Conservation (phyloP, 2,113 vertebrate species). For the Pan paniscus region DNA sequence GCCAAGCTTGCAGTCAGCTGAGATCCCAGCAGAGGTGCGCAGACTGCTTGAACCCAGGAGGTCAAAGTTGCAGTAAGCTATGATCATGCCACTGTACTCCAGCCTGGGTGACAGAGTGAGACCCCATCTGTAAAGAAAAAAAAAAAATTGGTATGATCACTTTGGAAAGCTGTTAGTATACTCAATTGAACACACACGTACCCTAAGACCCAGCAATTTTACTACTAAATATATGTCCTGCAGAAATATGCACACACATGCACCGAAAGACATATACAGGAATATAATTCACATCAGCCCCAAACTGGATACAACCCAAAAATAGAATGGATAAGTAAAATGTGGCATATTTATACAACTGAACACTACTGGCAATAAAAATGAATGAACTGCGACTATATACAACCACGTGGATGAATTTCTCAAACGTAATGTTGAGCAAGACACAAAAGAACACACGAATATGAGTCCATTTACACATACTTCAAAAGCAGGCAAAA, state of each 20-base stretch:
- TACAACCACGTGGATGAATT: not conserved
- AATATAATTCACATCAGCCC: not conserved
- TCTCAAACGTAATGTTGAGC: not conserved
- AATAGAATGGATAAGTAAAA: not conserved
- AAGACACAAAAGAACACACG: not conserved
- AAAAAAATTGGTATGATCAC: not conserved
- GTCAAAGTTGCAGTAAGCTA: no score
- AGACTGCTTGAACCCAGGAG: no score
- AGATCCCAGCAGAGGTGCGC: no score
- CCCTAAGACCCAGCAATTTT: not conserved
- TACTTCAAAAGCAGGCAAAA: not conserved
- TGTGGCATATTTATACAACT: not conserved
- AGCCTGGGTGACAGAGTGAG: not conserved
- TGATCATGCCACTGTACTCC: no score
- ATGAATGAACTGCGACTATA: not conserved
- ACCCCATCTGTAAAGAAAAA: not conserved
- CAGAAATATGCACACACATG: not conserved
- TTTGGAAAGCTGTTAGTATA: not conserved
- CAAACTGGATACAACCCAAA: constrained; percentile 8
- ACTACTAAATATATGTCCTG: not conserved
- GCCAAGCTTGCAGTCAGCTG: no score
- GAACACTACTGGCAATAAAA: not conserved
- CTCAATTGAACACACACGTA: not conserved
- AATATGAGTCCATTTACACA: not conserved
- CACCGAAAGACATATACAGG: not conserved